Base-by-base conservation (phyloP, 2,888 invertebrate species). In the Philereme transversata region DNA sequence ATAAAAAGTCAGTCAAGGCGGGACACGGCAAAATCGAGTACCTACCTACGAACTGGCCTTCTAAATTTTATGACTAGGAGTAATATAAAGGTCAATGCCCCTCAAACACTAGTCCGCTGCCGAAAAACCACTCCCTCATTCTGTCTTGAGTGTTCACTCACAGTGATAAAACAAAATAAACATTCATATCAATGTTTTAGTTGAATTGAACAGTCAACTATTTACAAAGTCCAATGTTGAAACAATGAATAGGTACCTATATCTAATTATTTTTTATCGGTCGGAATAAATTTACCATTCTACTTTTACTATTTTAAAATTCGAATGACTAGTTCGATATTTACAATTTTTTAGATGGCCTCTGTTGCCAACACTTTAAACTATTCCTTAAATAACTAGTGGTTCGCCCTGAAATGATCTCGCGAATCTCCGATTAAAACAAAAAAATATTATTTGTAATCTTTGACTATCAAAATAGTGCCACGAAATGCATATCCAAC, bases 181-280 rank as follows among this genome's bases (percentile, higher is more conserved):
- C 53, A 59, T n/a, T 5, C 11, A 8, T 58, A 58, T 44, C 58
- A 36, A n/a, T 52, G 46, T 51, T 51, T 58, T 59, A 41, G 22
- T 36, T 57, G 10, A 7, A 50, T 38, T 33, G 10, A 36, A 22
- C 10, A 48, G 22, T 44, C 45, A 57, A 63, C 47, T 60, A 57
- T 63, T 59, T 65, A 58, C 65, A 64, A 68, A 64, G 63, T 65
- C 60, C 57, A 4, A n/a, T 40, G n/a, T 59, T 57, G 55, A 22
- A 51, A 57, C 57, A 57, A 38, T 33, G 11, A 44, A 10, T 22
- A 22, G 22, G 9, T 56, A 38, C 38, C 9, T 9, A n/a, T 52
- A 53, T 44, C 5, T 34, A 49, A 41, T 56, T 53, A 9, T 38
- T 40, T 56, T 60, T 60, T 60, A 60, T 60, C 53, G 40, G 45